These are phyloP conservation scores for Mormyrus lacerda DNA, from an alignment of 2,113 vertebrate species.

Conservation along the genomic window DNA sequence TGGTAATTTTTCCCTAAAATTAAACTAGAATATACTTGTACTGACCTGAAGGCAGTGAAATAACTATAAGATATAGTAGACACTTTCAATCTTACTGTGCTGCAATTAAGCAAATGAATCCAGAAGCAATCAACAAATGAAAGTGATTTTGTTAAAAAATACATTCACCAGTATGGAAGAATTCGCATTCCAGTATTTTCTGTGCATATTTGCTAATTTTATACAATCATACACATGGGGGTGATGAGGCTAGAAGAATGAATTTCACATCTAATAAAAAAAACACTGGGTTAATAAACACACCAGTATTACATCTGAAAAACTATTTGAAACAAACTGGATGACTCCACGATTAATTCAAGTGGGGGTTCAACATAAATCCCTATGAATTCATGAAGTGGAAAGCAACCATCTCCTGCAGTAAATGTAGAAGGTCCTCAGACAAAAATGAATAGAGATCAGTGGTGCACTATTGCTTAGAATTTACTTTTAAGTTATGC, in stretches of 20 bases:
- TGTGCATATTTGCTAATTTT: not conserved
- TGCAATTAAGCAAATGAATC: not conserved
- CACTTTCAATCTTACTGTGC: not conserved
- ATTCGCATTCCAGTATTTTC: not conserved
- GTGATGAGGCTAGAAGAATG: not conserved
- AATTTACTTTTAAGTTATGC: not conserved
- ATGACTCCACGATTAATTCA: not conserved
- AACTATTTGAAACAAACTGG: not conserved
- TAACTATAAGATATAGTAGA: not conserved
- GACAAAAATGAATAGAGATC: not conserved
- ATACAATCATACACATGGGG: not conserved
- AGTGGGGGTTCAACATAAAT: not conserved
- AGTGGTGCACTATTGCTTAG: constrained; percentile 7
- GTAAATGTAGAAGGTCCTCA: not conserved
- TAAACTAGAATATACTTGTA: not conserved
- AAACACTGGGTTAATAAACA: not conserved
- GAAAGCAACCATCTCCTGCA: not conserved
- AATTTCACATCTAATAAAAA: not conserved
- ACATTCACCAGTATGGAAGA: not conserved
- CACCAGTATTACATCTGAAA: not conserved
- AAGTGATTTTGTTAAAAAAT: not conserved
- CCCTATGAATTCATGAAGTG: not conserved
- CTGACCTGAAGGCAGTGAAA: not conserved
- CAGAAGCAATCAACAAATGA: not conserved
- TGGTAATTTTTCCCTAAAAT: not conserved